Evolutionary conservation across 2,888 invertebrate species (phyloP), one percentile per base, ranked within the genome.

Genomic region (Hirudinaria manillensis): DNA sequence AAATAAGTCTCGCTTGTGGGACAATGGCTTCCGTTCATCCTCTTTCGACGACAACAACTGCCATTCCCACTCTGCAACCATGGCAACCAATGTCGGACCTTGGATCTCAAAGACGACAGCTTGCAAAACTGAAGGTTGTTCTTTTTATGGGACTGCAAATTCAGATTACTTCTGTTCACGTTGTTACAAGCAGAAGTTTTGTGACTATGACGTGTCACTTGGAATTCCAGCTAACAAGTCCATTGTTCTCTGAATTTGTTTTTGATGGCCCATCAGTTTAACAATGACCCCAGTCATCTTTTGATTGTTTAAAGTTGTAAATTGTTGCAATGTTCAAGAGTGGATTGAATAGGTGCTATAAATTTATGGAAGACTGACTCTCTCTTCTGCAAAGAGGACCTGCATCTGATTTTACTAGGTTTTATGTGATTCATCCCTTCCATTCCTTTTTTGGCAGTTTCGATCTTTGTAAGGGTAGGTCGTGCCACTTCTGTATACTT

Each of bases 101-200:
- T 61, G 61, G 61, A 27, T 61, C 10, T 61, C 24, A 2, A 61
- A 61, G 29, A 61, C 61, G 19, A 61, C 24, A 24, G 29, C 29
- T 29, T 61, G 61, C 61, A 61, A 61, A 29, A 61, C 61, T 24
- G 61, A 61, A 19, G 61, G 61, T 27, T 61, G 61, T 29, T 19
- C 61, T 61, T 61, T 61, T 29, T 61, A 61, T 29, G 61, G 61
- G 19, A 61, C 61, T 61, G 61, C 61, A 27, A 61, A 61, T 29
- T 61, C 29, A 27, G 61, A 61, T 61, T 61, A 61, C 29, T 61
- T 61, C 61, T 61, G 61, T 29, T 61, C 61, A 27, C 61, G 61
- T 61, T 61, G 61, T 61, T 61, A 61, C 61, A 61, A 61, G 61
- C 61, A 61, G 61, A 61, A 61, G 19, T 61, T 29, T 61, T 16